These are phyloP conservation scores for Vespertilio murinus DNA, from an alignment of 2,797 vertebrate genomes.

Conservation along the genomic window DNA sequence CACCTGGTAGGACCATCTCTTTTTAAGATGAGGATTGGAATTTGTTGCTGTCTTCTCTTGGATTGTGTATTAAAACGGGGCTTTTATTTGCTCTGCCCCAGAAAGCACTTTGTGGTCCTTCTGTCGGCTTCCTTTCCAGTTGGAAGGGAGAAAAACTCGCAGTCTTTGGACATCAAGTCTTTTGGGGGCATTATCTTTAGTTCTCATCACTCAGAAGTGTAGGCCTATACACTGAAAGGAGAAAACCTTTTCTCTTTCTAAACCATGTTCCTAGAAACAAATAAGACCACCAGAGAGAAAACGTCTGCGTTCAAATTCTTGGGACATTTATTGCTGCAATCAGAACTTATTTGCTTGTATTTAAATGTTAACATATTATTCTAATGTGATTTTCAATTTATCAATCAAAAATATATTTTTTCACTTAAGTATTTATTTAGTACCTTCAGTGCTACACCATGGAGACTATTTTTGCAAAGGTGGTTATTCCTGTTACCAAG, in stretches of 20 bases:
- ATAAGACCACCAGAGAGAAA: not conserved
- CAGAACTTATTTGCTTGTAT: not conserved
- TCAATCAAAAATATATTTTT: not conserved
- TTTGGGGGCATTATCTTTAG: not conserved
- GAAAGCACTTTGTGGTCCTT: not conserved
- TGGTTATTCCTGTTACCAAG: not conserved
- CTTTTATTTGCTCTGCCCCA: not conserved
- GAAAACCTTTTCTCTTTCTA: not conserved
- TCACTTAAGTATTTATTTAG: conserved; percentile 4
- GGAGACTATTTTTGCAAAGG: not conserved
- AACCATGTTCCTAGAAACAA: not conserved
- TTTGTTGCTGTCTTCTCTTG: conserved; percentile 14
- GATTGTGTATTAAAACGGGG: not conserved
- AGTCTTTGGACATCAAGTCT: not conserved
- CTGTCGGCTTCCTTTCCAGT: not conserved
- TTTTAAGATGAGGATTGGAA: not conserved
- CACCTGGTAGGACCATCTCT: not conserved
- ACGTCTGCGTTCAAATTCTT: not conserved
- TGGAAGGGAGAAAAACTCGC: not conserved
- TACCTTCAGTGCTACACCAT: not conserved
- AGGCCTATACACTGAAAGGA: not conserved
- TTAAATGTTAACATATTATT: conserved; percentile 38
- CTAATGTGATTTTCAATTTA: conserved; percentile 22
- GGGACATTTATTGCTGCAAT: not conserved
- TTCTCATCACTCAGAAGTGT: not conserved